Evolutionary conservation across 1,140 invertebrate genomes (phyloP).

Genomic region (Rhagoletis zephyria): DNA sequence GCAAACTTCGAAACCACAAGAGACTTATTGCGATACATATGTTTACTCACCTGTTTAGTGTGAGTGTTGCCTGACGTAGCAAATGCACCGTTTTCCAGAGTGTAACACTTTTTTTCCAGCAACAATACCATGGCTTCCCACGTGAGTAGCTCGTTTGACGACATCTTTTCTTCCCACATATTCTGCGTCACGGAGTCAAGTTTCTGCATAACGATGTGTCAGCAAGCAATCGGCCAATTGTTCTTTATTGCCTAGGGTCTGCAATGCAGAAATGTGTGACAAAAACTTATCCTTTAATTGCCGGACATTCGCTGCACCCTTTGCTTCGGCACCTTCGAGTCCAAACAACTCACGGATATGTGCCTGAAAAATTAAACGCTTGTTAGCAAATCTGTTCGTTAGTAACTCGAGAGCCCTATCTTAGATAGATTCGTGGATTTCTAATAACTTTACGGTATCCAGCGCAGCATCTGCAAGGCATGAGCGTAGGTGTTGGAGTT

Average conservation of each 20-base stretch:
- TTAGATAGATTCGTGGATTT: too few species aligned
- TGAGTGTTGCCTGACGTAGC: not conserved
- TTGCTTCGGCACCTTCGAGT: not conserved
- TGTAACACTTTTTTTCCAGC: not conserved
- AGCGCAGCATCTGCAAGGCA: too few species aligned
- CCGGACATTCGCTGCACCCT: not conserved
- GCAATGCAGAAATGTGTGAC: slow-evolving; percentile 26
- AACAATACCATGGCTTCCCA: not conserved
- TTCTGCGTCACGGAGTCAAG: not conserved
- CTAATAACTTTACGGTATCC: too few species aligned
- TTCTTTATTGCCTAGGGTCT: not conserved
- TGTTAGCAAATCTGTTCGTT: too few species aligned
- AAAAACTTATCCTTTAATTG: slow-evolving; percentile 34
- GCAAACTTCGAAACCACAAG: not conserved
- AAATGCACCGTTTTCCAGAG: slow-evolving; percentile 15
- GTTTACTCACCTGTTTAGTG: slow-evolving; percentile 11
- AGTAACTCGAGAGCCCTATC: too few species aligned
- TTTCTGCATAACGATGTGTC: not conserved
- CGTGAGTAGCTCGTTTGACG: not conserved
- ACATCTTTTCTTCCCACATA: slow-evolving; percentile 38
- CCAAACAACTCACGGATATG: not conserved
- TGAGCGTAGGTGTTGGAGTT: too few species aligned
- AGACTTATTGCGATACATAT: not conserved
- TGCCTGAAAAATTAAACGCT: not conserved
- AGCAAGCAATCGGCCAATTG: slow-evolving; percentile 38